Conservation (phyloP, 2,797 vertebrate species). For the Spinibarbus caldwelli region DNA sequence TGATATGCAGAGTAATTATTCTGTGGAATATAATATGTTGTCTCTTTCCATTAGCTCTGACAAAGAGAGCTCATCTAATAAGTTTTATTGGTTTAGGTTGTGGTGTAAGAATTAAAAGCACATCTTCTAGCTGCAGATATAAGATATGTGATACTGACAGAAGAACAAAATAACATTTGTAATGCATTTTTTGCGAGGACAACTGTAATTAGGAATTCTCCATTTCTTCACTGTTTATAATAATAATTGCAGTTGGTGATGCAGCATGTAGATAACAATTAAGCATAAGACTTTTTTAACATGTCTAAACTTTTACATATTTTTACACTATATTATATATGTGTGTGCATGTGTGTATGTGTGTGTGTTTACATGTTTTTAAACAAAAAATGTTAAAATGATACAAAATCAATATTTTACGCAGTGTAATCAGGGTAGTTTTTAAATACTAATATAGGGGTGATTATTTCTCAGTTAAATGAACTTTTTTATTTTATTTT, state of each 20-base stretch:
- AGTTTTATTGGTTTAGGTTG: background rate
- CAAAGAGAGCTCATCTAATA: background rate
- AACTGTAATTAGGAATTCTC: background rate
- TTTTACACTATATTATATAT: too few species aligned
- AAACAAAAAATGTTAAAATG: background rate
- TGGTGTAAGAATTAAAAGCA: background rate
- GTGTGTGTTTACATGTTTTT: background rate
- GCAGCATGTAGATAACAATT: background rate
- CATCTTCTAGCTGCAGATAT: background rate
- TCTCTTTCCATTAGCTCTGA: background rate
- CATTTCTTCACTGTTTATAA: background rate
- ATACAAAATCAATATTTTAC: background rate
- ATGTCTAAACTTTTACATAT: too few species aligned
- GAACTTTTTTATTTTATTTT: too few species aligned
- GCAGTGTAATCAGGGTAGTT: background rate
- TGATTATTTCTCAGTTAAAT: too few species aligned
- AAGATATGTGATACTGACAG: background rate
- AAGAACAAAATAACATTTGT: background rate
- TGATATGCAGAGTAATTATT: constrained; percentile 7
- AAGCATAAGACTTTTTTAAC: background rate
- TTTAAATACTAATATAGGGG: too few species aligned
- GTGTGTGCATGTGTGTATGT: too few species aligned
- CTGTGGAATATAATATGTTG: constrained; percentile 9
- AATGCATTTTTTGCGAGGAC: background rate
- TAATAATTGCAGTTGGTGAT: background rate